These are phyloP conservation scores for Sebastes minor DNA, from an alignment of 2,797 vertebrate species.

Conservation along the genomic window DNA sequence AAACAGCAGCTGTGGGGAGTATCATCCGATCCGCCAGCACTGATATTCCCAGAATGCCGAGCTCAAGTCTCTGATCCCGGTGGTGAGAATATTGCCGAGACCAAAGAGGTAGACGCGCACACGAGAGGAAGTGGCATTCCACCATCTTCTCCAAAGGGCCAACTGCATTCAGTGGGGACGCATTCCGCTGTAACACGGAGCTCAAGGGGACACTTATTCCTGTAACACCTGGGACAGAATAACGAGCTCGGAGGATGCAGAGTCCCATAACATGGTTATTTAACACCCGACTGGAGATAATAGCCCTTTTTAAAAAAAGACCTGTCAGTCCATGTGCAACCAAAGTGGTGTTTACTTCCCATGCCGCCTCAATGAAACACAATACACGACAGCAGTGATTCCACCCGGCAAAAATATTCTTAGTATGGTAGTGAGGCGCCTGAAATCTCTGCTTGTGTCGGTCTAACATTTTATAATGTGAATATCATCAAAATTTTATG, in stretches of 20 bases:
- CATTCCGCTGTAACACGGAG: slow-evolving; percentile 50
- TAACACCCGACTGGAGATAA: slow-evolving; percentile 70
- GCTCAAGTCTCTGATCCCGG: slow-evolving; percentile 68
- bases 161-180: slow-evolving; percentile 52
- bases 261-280: slow-evolving; percentile 71
- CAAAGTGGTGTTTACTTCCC: slow-evolving; percentile 52
- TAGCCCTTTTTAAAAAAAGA: slow-evolving; percentile 26
- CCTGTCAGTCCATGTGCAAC: slow-evolving; percentile 37
- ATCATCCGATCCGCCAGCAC: slow-evolving; percentile 72
- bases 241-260: slow-evolving; percentile 65
- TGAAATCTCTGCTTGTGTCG: not conserved
- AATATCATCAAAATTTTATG: not conserved
- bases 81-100: slow-evolving; percentile 59
- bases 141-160: slow-evolving; percentile 54
- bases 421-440: not conserved
- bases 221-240: slow-evolving; percentile 68
- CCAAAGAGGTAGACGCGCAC: slow-evolving; percentile 42
- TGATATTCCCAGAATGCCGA: slow-evolving; percentile 79
- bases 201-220: slow-evolving; percentile 71
- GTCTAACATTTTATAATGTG: not conserved
- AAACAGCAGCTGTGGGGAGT: slow-evolving; percentile 79
- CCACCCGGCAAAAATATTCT: slow-evolving; percentile 13
- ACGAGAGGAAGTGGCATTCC: slow-evolving; percentile 71
- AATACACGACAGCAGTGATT: slow-evolving; percentile 20
- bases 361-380: slow-evolving; percentile 21